Conservation (phyloP, 2,888 invertebrate genomes). For the Autographa gamma region DNA sequence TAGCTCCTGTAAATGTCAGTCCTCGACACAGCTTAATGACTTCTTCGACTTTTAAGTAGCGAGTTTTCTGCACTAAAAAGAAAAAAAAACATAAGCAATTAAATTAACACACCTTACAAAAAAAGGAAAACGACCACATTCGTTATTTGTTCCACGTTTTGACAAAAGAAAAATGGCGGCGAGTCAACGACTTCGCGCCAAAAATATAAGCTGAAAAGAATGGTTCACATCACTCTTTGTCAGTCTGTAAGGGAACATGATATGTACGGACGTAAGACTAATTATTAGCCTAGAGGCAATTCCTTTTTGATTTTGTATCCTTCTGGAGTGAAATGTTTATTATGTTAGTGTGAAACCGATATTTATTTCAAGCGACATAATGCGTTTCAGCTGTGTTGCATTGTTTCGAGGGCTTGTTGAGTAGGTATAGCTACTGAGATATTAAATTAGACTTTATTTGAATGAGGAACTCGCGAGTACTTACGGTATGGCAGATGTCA, state of each 20-base stretch:
- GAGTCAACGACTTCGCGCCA: conserved; percentile 71
- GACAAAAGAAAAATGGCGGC: conserved; percentile 46
- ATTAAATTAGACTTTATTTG: too few species aligned
- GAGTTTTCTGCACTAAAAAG: not conserved
- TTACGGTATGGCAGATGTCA: too few species aligned
- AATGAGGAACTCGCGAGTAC: too few species aligned
- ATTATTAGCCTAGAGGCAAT: conserved; percentile 41
- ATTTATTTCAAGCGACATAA: conserved; percentile 23
- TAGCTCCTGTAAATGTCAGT: not conserved
- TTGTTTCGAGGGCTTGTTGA: conserved; percentile 5
- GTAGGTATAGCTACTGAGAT: not conserved
- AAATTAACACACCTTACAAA: not conserved
- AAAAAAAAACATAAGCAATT: not conserved
- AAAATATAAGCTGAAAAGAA: conserved; percentile 71
- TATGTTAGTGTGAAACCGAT: conserved; percentile 31
- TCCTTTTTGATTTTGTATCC: conserved; percentile 41
- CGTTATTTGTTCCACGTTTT: conserved; percentile 35
- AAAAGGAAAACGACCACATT: conserved; percentile 10
- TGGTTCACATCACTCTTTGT: conserved; percentile 75
- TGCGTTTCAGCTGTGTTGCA: conserved; percentile 38
- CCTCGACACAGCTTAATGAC: not conserved
- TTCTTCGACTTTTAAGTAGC: not conserved
- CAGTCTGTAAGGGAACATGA: conserved; percentile 53
- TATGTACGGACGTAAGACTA: conserved; percentile 46
- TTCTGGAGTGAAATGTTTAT: conserved; percentile 27